phyloP scores from a whole-genome alignment of 2,888 invertebrate genomes.

The Meandrusa payeni region DNA sequence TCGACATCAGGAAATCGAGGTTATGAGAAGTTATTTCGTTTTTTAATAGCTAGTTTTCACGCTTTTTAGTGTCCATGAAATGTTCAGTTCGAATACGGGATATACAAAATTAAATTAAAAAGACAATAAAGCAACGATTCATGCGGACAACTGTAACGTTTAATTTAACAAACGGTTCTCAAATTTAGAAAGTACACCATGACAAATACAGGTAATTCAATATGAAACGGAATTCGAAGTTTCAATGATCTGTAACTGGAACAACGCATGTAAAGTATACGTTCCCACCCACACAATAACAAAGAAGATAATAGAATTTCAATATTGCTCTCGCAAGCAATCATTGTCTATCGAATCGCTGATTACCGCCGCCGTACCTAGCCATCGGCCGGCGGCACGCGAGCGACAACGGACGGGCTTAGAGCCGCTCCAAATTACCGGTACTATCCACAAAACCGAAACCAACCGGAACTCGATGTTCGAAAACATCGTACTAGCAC shows the following conservation, averaged over 20 bases:
- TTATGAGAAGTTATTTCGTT: too few relatives aligned
- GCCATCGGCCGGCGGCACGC: slow-evolving; percentile 49
- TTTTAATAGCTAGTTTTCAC: too few relatives aligned
- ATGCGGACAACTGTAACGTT: slow-evolving; percentile 4
- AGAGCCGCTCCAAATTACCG: slow-evolving; percentile 44
- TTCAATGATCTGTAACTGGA: slow-evolving; percentile 10
- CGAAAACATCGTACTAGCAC: slow-evolving; percentile 52
- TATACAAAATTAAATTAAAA: too few relatives aligned
- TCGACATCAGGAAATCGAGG: too few relatives aligned
- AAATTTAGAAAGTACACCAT: slow-evolving; percentile 17
- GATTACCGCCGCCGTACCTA: slow-evolving; percentile 51
- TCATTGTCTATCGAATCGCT: slow-evolving; percentile 58
- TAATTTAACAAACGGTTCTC: slow-evolving; percentile 15
- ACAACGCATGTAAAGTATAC: slow-evolving; percentile 24
- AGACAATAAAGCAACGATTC: too few relatives aligned
- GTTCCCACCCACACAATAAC: slow-evolving; percentile 25
- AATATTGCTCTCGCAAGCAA: slow-evolving; percentile 37
- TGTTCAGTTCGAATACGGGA: too few relatives aligned
- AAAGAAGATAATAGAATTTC: slow-evolving; percentile 46
- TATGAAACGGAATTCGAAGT: slow-evolving; percentile 11
- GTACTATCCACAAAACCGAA: slow-evolving; percentile 45
- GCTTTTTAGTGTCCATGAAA: too few relatives aligned
- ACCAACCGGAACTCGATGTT: slow-evolving; percentile 56
- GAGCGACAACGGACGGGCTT: slow-evolving; percentile 49
- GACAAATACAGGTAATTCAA: slow-evolving; percentile 14